Conservation (phyloP, 2,113 vertebrate genomes). For the Brevimyrus niger region DNA sequence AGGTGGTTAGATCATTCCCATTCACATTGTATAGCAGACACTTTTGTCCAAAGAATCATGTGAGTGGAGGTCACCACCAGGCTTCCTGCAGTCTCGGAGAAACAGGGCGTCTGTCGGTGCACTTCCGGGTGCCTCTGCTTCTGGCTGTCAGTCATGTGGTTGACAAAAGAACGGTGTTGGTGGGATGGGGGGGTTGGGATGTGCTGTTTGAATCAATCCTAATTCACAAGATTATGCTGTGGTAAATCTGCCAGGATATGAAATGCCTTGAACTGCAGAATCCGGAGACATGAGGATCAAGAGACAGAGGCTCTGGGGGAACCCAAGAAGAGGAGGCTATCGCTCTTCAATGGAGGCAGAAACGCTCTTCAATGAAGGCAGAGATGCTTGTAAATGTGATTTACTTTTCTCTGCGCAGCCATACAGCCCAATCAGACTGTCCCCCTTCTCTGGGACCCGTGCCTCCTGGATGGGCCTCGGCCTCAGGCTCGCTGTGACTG, state of each 20-base stretch:
- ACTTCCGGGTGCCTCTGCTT: neutral
- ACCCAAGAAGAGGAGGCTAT: neutral
- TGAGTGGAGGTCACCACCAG: neutral
- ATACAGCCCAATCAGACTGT: neutral
- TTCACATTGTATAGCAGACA: neutral
- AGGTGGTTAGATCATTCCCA: neutral
- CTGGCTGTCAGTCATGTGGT: conserved; percentile 15
- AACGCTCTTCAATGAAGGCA: no score
- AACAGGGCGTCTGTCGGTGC: neutral
- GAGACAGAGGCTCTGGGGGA: neutral
- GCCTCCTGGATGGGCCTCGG: neutral
- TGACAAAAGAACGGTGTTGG: neutral
- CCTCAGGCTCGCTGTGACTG: neutral
- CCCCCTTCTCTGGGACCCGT: neutral
- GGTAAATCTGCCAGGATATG: neutral
- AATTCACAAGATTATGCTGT: conserved; percentile 16
- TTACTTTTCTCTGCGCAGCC: neutral
- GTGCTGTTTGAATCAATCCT: conserved; percentile 9
- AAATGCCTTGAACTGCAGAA: neutral
- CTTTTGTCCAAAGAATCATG: no score
- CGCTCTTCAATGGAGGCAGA: no score
- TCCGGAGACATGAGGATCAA: neutral
- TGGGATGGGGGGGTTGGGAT: neutral
- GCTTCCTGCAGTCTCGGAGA: neutral
- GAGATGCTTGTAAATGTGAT: neutral